These are phyloP conservation scores for Sphaeramia orbicularis DNA, from an alignment of 2,797 vertebrate genomes.

Conservation along the genomic window DNA sequence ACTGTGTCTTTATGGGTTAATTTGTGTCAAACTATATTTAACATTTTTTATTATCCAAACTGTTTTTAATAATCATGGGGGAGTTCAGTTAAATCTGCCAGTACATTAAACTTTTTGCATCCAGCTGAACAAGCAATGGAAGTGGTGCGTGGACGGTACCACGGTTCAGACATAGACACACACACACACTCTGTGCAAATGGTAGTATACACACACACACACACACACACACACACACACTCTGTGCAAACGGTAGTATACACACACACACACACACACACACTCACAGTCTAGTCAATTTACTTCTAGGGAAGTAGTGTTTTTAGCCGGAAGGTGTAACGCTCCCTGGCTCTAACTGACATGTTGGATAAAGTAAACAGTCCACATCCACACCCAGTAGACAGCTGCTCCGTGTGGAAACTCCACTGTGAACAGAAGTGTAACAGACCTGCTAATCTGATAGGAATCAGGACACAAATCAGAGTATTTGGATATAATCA, in stretches of 20 bases:
- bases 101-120: neutral
- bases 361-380: slow-evolving; percentile 52
- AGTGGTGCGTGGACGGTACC: neutral
- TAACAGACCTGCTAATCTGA: neutral
- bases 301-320: slow-evolving; percentile 61
- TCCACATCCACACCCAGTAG: slow-evolving; percentile 42
- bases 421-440: neutral
- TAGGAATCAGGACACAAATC: slow-evolving; percentile 7
- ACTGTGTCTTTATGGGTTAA: too few relatives aligned
- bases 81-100: neutral
- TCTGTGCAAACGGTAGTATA: slow-evolving; percentile 18
- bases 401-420: slow-evolving; percentile 28
- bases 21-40: neutral
- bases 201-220: slow-evolving; percentile 4
- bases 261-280: slow-evolving; percentile 6
- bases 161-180: neutral
- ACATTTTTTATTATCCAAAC: neutral
- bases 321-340: slow-evolving; percentile 61
- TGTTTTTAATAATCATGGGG: too few relatives aligned
- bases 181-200: slow-evolving; percentile 21
- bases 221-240: slow-evolving; percentile 3
- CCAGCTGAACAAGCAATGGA: slow-evolving; percentile 7
- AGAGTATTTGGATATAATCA: slow-evolving; percentile 19
- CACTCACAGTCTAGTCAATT: slow-evolving; percentile 25
- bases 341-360: slow-evolving; percentile 50